A percentile compares a stretch with the other conserved stretches of the same genome.
Conservation (phyloP, 2,888 invertebrate genomes). For the Eilema depressum region DNA sequence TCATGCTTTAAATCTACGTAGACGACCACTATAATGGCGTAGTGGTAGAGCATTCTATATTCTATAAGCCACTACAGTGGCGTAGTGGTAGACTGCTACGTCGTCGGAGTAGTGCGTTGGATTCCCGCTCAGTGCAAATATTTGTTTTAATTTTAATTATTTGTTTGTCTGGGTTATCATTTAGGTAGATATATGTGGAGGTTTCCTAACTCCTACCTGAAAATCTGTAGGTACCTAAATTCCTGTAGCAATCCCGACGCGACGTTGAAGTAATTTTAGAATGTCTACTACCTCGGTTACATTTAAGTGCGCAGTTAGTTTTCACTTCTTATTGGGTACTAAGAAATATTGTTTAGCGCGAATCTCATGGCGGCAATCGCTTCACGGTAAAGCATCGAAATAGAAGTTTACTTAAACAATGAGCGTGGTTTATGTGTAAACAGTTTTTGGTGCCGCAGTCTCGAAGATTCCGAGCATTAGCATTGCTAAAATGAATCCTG, state of each 20-base stretch:
- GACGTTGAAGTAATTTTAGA: background rate
- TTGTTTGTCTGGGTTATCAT: no score
- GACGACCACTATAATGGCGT: no score
- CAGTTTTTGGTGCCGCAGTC: constrained; percentile 71
- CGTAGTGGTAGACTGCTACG: no score
- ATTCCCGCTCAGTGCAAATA: no score
- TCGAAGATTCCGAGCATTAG: constrained; percentile 60
- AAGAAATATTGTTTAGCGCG: constrained; percentile 73
- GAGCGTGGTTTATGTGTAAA: constrained; percentile 85
- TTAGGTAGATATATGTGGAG: no score
- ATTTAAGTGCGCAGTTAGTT: constrained; percentile 66
- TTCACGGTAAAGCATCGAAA: constrained; percentile 82
- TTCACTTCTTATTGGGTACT: constrained; percentile 66
- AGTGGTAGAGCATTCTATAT: no score
- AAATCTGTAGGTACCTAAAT: background rate
- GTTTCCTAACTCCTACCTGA: no score
- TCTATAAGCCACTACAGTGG: no score
- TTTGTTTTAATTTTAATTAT: no score
- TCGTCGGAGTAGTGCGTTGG: no score
- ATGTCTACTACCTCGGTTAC: constrained; percentile 21
- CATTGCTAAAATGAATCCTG: constrained; percentile 59
- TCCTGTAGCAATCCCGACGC: no score
- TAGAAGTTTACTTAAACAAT: constrained; percentile 84
- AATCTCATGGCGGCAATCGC: constrained; percentile 63
- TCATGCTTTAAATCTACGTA: no score